Percentiles rank a stretch among this genome's conserved stretches.
Conservation (phyloP, 2,113 vertebrate species). For the Diglossa brunneiventris region DNA sequence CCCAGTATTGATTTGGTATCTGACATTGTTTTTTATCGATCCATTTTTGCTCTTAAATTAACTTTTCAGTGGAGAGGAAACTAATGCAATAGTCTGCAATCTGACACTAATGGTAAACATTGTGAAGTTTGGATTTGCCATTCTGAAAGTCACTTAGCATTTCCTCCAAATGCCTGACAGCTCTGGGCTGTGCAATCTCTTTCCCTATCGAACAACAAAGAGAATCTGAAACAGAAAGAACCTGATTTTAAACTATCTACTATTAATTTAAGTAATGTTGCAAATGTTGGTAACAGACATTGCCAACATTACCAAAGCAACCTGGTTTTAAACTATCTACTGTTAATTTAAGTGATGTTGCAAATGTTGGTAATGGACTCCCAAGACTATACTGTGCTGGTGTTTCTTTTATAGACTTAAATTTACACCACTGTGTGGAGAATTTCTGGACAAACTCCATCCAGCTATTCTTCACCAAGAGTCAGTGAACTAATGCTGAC, state of each 20-base stretch:
- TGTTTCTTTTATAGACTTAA: background rate
- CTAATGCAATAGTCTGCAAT: background rate
- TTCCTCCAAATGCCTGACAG: background rate
- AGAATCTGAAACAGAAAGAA: background rate
- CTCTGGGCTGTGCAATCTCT: background rate
- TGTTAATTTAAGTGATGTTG: background rate
- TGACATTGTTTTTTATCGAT: background rate
- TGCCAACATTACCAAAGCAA: background rate
- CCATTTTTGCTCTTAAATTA: constrained; percentile 24
- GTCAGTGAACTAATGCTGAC: background rate
- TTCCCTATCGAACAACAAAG: background rate
- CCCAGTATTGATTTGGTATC: background rate
- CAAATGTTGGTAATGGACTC: background rate
- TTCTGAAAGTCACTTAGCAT: background rate
- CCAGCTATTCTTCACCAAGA: background rate
- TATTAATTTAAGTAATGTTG: background rate
- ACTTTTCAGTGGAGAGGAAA: constrained; percentile 7
- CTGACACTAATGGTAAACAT: background rate
- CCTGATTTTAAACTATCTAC: background rate
- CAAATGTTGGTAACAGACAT: background rate
- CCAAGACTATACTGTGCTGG: background rate
- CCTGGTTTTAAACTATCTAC: background rate
- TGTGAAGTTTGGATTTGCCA: background rate
- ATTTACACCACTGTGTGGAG: background rate
- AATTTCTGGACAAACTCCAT: background rate